Evolutionary conservation across 2,113 vertebrate species (phyloP).

Genomic region (Amia ocellicauda): DNA sequence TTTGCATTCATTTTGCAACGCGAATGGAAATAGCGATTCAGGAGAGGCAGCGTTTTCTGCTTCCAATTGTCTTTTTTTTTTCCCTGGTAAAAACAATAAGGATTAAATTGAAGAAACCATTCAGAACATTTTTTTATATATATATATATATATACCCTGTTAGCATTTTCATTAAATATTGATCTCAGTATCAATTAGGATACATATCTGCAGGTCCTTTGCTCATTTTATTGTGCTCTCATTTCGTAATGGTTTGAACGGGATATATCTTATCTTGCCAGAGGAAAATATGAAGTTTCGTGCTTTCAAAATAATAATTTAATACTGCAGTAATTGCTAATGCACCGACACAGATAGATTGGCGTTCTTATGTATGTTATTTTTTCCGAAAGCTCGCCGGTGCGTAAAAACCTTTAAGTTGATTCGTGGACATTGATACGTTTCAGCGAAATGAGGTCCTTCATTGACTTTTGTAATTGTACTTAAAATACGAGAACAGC

Average conservation of each 20-base stretch:
- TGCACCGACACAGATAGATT: not conserved
- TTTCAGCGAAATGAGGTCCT: constrained; percentile 48
- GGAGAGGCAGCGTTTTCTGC: not conserved
- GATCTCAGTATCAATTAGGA: not conserved
- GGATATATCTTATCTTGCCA: constrained; percentile 39
- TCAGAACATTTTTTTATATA: not conserved
- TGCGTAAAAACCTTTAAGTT: not conserved
- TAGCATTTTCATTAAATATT: not conserved
- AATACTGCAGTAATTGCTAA: not conserved
- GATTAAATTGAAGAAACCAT: constrained; percentile 1
- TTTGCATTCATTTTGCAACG: not conserved
- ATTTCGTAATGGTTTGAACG: constrained; percentile 18
- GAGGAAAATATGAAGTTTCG: constrained; percentile 54
- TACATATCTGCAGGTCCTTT: not conserved
- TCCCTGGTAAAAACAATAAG: not conserved
- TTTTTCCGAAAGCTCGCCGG: not conserved
- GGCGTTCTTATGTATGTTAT: not conserved
- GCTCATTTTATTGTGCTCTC: not conserved
- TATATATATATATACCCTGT: not conserved
- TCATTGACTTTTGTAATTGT: constrained; percentile 55
- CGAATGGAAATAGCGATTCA: constrained; percentile 5
- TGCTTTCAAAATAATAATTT: constrained; percentile 23
- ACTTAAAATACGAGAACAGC: constrained; percentile 39
- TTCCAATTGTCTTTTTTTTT: not conserved
- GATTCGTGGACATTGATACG: constrained; percentile 30